These are phyloP conservation scores for Protodeltote pygarga DNA, from an alignment of 2,888 invertebrate species.

Conservation along the genomic window DNA sequence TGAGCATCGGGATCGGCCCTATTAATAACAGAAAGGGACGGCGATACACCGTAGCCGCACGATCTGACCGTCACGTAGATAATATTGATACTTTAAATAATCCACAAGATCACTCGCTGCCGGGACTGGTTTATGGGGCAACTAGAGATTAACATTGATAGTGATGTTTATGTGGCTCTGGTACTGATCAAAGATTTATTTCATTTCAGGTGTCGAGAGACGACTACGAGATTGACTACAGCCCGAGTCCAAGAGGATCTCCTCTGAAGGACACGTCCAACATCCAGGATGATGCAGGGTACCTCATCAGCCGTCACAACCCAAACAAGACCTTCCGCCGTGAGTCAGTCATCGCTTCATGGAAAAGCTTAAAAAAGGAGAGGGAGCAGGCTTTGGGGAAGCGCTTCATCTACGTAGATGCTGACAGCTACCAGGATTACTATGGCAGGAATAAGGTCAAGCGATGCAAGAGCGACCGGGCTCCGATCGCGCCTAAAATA, in stretches of 20 bases:
- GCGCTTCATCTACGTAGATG: slow-evolving; percentile 76
- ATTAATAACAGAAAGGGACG: slow-evolving; percentile 65
- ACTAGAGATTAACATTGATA: slow-evolving; percentile 42
- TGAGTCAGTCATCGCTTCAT: slow-evolving; percentile 83
- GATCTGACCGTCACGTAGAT: slow-evolving; percentile 50
- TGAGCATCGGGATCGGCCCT: slow-evolving; percentile 45
- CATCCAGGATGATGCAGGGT: slow-evolving; percentile 76
- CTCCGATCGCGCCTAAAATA: slow-evolving; percentile 64
- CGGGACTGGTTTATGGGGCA: slow-evolving; percentile 53
- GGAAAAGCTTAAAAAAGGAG: slow-evolving; percentile 83
- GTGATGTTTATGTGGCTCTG: slow-evolving; percentile 36
- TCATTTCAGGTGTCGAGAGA: slow-evolving; percentile 82
- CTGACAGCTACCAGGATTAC: slow-evolving; percentile 78
- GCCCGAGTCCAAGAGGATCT: slow-evolving; percentile 76
- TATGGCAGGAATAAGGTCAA: slow-evolving; percentile 81
- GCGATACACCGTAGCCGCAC: slow-evolving; percentile 53
- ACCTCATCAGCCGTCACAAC: slow-evolving; percentile 82
- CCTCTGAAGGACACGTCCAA: slow-evolving; percentile 82
- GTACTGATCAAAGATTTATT: slow-evolving; percentile 47
- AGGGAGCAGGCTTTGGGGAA: slow-evolving; percentile 82
- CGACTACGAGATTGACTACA: slow-evolving; percentile 81
- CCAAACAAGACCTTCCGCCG: slow-evolving; percentile 83
- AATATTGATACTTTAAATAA: slow-evolving; percentile 67
- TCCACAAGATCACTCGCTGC: slow-evolving; percentile 57
- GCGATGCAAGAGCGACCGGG: slow-evolving; percentile 81